Percentiles rank a stretch among this genome's conserved stretches.
Evolutionary conservation across 2,113 vertebrate species (phyloP).

Genomic region (Siniperca knerii): DNA sequence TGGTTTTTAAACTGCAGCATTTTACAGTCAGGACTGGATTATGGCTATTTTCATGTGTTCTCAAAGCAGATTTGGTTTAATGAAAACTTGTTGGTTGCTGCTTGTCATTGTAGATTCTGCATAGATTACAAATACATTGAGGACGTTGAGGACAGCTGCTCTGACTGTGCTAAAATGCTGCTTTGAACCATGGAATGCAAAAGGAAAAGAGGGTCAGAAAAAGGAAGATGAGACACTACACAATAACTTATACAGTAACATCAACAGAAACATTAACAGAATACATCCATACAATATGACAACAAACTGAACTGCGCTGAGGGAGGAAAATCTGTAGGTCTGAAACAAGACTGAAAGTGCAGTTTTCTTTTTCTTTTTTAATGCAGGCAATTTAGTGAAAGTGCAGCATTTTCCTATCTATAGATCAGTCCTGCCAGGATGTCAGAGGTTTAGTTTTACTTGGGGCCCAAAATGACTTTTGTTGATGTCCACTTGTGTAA

Average conservation of each 20-base stretch:
- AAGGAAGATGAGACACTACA: conserved; percentile 50
- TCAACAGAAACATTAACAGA: conserved; percentile 43
- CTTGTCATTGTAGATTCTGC: neutral
- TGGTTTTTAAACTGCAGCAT: conserved; percentile 74
- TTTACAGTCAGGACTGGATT: conserved; percentile 67
- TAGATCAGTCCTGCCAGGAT: neutral
- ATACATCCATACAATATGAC: conserved; percentile 48
- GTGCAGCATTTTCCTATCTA: neutral
- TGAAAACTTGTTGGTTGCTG: neutral
- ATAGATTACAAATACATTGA: neutral
- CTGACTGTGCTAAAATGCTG: conserved; percentile 73
- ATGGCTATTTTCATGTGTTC: neutral
- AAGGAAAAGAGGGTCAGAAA: conserved; percentile 49
- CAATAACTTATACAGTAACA: conserved; percentile 47
- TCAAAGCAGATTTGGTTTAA: neutral
- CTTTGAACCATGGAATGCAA: conserved; percentile 65
- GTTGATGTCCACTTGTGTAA: neutral
- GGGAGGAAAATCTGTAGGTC: conserved; percentile 29
- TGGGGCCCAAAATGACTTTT: neutral
- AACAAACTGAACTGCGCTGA: conserved; percentile 41
- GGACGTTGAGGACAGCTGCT: conserved; percentile 1
- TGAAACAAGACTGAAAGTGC: conserved; percentile 70
- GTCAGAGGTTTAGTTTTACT: neutral
- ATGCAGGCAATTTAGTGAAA: neutral
- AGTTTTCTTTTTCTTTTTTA: neutral